Base-by-base conservation (phyloP, 1,140 invertebrate genomes). In the Tachypleus tridentatus region DNA sequence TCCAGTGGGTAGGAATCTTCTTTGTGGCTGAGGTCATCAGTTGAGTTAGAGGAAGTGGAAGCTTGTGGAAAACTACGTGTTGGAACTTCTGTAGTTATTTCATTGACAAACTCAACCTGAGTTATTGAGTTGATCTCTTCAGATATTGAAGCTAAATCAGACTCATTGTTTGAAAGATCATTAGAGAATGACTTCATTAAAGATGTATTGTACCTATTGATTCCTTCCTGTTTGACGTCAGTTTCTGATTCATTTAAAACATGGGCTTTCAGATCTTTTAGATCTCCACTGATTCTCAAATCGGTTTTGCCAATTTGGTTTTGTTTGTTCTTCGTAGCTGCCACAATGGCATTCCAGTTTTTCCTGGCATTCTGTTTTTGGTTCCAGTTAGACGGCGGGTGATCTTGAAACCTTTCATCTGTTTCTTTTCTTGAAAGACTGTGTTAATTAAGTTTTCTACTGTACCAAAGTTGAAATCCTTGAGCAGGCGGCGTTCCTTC, bases 301-400 rank as follows among this genome's bases (percentile, higher is more conserved):
- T 57, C 49, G 8, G 11, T 60, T 8, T 47, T 64, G n/a, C 66
- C 66, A 49, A 67, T 67, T 0, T 50, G 66, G 48, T 67, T 64
- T n/a, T 64, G 63, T 53, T 52, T 64, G 3, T 60, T 49, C 4
- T 56, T 50, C 2, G 65, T 62, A 29, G 66, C 66, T 11, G 50
- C 60, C 0, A 90, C 89, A 63, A 88, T 76, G 3, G 85, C 85
- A 73, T 92, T 93, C 90, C 90, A 93, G 69, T 93, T 88, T 68
- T 86, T 87, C 73, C 86, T 86, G 1, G 61, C 63, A 54, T 67
- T 60, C 50, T 69, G 64, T 11, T 61, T 50, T 63, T 65, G 8
- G 52, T 61, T 3, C 51, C 57, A 4, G 64, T 63, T 11, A 69
- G 51, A 4, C 62, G 61, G 7, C 62, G 61, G 49, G 64, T 60